Evolutionary conservation across 2,797 vertebrate genomes (phyloP).

Genomic region (Glyptemys insculpta): DNA sequence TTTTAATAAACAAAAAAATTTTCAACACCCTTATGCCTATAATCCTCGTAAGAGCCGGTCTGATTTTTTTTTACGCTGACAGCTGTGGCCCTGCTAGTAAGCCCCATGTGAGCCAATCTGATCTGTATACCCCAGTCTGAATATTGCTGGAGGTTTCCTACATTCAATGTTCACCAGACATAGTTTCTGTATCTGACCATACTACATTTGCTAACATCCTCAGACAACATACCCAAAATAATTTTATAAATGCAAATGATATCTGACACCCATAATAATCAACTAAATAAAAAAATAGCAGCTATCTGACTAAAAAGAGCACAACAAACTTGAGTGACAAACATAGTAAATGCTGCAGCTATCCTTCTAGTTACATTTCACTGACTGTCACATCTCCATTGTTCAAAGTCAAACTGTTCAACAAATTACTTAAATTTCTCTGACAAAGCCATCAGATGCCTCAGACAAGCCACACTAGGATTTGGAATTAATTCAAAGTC

Average conservation of each 20-base stretch:
- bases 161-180: not conserved
- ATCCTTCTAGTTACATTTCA: not conserved
- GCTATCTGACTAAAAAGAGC: not conserved
- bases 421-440: constrained; percentile 46
- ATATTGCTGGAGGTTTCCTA: not conserved
- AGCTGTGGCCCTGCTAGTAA: not conserved
- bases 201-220: not conserved
- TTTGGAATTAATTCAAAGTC: constrained; percentile 72
- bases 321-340: not conserved
- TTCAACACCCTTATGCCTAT: not conserved
- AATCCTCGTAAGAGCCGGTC: not conserved
- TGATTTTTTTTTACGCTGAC: not conserved
- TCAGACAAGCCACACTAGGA: not conserved
- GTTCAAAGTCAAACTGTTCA: constrained; percentile 12
- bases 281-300: not conserved
- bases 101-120: not conserved
- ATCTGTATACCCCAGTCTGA: not conserved
- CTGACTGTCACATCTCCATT: not conserved
- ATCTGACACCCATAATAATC: not conserved
- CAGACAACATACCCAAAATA: not conserved
- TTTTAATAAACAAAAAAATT: not conserved
- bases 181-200: not conserved
- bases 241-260: not conserved
- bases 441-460: constrained; percentile 61
- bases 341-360: not conserved